Evolutionary conservation across 2,888 invertebrate genomes (phyloP), one percentile per base, ranked within the genome.

Genomic region (Macroteleia sp.): DNA sequence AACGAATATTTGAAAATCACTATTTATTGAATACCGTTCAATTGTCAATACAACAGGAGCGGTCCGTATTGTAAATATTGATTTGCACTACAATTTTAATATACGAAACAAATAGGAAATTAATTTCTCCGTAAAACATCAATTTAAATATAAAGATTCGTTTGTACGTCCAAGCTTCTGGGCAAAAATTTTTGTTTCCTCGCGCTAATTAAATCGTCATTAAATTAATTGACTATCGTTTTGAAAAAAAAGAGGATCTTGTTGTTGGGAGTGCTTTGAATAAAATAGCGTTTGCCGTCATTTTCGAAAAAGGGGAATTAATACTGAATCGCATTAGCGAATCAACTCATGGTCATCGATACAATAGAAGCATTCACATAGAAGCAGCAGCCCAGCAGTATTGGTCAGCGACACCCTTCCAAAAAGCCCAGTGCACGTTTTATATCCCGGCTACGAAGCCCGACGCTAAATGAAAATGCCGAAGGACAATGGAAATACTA

Each of bases 401-500:
- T 85, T 77, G 75, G 75, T 77, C 75, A 75, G 62, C 80, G 74
- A 75, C 75, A 66, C 77, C 73, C 77, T 70, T 70, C 80, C 80
- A 80, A 77, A 77, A 77, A 77, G 75, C 80, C 67, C 77, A 64
- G 71, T 71, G 69, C 76, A 75, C 78, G 78, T 80, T 80, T 74
- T 78, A 78, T 80, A 80, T 80, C 73, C 80, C 73, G 73, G 73
- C 76, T 78, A 75, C 71, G 73, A 88, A 87, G 85, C 86, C 86
- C 86, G 87, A 88, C 87, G 89, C 88, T 89, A 90, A 90, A 91
- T 91, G 91, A 90, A 91, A 91, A 91, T 90, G 90, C 90, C 90
- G 89, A 90, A 91, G 89, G 89, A 91, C 91, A 91, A 91, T 91
- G 91, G 91, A 90, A 91, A 91, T 91, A 91, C 90, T 91, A 91